Percentiles rank a stretch among this genome's conserved stretches.
These are phyloP conservation scores for Copidosoma aretas DNA, from an alignment of 2,888 invertebrate species.

Conservation along the genomic window DNA sequence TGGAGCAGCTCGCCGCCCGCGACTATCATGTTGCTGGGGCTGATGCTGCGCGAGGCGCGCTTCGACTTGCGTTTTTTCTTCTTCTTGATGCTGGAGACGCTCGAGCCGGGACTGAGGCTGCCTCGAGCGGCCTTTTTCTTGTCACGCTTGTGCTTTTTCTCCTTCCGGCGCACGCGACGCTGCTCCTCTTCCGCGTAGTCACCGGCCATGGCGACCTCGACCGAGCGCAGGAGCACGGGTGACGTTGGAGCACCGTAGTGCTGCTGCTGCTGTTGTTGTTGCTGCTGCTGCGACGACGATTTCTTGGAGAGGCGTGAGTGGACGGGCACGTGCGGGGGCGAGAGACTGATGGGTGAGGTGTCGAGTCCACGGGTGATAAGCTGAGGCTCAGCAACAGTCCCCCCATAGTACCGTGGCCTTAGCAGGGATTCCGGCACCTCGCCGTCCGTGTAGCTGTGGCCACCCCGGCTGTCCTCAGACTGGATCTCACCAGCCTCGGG, in stretches of 20 bases:
- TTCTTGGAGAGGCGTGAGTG: constrained; percentile 45
- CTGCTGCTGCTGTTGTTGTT: no score
- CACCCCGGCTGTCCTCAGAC: constrained; percentile 70
- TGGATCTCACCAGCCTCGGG: constrained; percentile 91
- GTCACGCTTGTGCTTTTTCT: constrained; percentile 69
- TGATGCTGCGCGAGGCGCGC: constrained; percentile 73
- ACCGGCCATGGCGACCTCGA: constrained; percentile 54
- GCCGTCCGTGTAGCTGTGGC: constrained; percentile 56
- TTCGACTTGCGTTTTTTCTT: constrained; percentile 73
- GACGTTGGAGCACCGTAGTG: not conserved
- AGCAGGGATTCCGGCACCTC: constrained; percentile 56
- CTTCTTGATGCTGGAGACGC: constrained; percentile 73
- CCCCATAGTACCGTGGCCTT: constrained; percentile 57
- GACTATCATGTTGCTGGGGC: constrained; percentile 59
- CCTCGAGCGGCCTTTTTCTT: constrained; percentile 70
- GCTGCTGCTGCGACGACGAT: no score
- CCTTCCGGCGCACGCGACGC: constrained; percentile 50
- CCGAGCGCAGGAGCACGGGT: constrained; percentile 35
- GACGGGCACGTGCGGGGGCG: constrained; percentile 63
- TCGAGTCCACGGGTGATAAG: constrained; percentile 7
- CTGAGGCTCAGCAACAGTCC: not conserved
- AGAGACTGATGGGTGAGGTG: constrained; percentile 62
- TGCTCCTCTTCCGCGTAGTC: constrained; percentile 23
- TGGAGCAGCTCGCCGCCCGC: constrained; percentile 52
- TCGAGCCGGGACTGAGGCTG: constrained; percentile 62